Base-by-base conservation (phyloP, 2,888 invertebrate species). In the Lobophora halterata region DNA sequence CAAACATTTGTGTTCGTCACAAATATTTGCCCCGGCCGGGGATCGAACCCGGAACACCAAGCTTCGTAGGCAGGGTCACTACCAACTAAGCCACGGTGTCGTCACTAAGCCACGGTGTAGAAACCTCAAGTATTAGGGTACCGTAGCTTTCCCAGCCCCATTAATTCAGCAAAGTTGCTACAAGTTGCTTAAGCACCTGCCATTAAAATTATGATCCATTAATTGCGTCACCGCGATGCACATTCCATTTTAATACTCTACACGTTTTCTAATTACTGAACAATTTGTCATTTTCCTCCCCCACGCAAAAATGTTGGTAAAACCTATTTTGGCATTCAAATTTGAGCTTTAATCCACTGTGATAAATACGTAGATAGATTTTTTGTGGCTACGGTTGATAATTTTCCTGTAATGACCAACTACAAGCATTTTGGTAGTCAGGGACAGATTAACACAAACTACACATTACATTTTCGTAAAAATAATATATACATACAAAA, bases 241-340 rank as follows among this genome's bases (percentile, higher is more conserved):
- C 43, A 52, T 52, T 46, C 44, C 46, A 40, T 45, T 48, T 46
- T 42, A 49, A 50, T 52, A 44, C 49, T 44, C 37, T 49, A 52
- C 52, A 49, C 44, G 44, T 42, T 52, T 49, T 46, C 43, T 49
- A 52, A 52, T 52, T 52, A 49, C 40, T 35, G 34, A 43, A 46
- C 52, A 46, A 48, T 52, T 52, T 55, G 52, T 55, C 54, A 55
- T 48, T 44, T 38, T 19, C 32, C 46, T 38, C 54, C 54, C 46
- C 41, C 35, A 37, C 28, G 33, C 33, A 19, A 31, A 24, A 33
- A 20, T 31, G 30, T 43, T 25, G 37, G 24, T 8, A 10, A 9
- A 25, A 25, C 14, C 7, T 21, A 4, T 17, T 24, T 27, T 17
- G 6, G 20, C 6, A 18, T 5, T 9, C 21, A 5, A 46, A 21